A percentile compares a stretch with the other conserved stretches of the same genome.
These are phyloP conservation scores for Hetaerina americana DNA, from an alignment of 1,140 invertebrate genomes.

Conservation along the genomic window DNA sequence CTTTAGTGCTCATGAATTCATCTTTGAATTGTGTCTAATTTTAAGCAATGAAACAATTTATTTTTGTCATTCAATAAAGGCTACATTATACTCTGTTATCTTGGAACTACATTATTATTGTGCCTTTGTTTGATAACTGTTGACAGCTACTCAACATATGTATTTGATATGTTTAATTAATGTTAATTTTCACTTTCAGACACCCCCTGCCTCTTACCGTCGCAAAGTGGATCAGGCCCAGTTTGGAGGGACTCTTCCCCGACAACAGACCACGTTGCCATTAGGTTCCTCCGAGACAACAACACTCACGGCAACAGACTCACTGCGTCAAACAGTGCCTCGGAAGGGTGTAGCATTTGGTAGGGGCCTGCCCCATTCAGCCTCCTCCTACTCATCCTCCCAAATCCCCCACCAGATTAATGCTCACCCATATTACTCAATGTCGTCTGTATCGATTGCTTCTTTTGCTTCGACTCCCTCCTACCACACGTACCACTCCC, in stretches of 20 bases:
- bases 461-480: background rate
- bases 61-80: too few relatives aligned
- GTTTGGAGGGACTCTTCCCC: constrained; percentile 53
- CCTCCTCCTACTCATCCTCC: background rate
- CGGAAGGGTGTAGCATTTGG: constrained; percentile 52
- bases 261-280: constrained; percentile 32
- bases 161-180: background rate
- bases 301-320: constrained; percentile 11
- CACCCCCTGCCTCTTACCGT: constrained; percentile 50
- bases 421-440: constrained; percentile 37
- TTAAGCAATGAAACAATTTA: too few relatives aligned
- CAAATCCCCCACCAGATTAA: background rate
- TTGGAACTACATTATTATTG: too few relatives aligned
- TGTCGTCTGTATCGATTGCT: constrained; percentile 22
- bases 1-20: too few relatives aligned
- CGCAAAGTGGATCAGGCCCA: constrained; percentile 44
- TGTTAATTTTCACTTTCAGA: constrained; percentile 33
- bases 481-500: background rate
- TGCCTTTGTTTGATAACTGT: too few relatives aligned
- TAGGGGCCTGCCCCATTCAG: constrained; percentile 38
- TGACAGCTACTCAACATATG: too few relatives aligned
- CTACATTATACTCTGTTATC: too few relatives aligned
- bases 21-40: too few relatives aligned
- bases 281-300: background rate
- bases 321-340: constrained; percentile 19